Evolutionary conservation across 2,113 vertebrate genomes (phyloP).

Genomic region (Spea multiplicata): DNA sequence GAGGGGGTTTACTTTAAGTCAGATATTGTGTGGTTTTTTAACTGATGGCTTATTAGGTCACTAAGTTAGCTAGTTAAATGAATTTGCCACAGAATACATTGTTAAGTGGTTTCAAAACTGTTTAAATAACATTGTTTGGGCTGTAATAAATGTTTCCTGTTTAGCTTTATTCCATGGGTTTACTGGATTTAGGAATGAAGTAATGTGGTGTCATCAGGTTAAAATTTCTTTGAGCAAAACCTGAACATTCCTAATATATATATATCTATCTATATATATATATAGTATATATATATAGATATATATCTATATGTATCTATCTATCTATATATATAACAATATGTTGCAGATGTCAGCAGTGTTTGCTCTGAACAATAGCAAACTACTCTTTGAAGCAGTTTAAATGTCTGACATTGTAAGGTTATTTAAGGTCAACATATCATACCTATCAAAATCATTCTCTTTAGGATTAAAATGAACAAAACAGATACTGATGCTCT

Average conservation of each 20-base stretch:
- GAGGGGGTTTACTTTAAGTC: not conserved
- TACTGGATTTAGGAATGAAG: conserved; percentile 28
- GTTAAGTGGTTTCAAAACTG: conserved; percentile 44
- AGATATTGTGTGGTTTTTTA: conserved; percentile 25
- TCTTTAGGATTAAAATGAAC: conserved; percentile 9
- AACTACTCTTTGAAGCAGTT: conserved; percentile 30
- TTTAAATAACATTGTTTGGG: conserved; percentile 37
- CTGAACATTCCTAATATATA: not conserved
- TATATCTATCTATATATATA: not conserved
- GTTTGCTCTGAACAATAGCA: conserved; percentile 13
- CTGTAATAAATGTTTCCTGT: conserved; percentile 37
- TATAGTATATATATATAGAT: not conserved
- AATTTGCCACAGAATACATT: conserved; percentile 40
- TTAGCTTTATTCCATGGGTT: conserved; percentile 36
- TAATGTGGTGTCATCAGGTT: conserved; percentile 2
- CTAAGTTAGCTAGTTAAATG: conserved; percentile 41
- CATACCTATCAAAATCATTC: conserved; percentile 38
- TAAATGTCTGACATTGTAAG: conserved; percentile 30
- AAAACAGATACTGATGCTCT: too few relatives aligned
- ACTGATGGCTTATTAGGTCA: conserved; percentile 35
- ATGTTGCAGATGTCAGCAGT: conserved; percentile 24
- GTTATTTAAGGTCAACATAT: conserved; percentile 48
- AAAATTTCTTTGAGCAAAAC: not conserved
- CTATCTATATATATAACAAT: not conserved
- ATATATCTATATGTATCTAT: not conserved